Base-by-base conservation (phyloP, 2,888 invertebrate species). In the Hydropsyche betteni region DNA sequence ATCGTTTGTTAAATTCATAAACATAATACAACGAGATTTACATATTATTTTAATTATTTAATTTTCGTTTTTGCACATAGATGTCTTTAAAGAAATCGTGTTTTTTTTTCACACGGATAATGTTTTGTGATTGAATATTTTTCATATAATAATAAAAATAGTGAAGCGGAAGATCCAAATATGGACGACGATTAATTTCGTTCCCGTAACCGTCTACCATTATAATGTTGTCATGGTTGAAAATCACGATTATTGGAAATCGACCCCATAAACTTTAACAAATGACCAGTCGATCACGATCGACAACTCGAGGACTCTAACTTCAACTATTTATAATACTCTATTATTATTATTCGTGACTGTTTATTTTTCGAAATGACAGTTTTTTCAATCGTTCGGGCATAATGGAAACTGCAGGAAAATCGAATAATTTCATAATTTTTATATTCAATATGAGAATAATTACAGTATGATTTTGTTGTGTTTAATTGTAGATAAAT, bases 201-300 rank as follows among this genome's bases (percentile, higher is more conserved):
- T 55, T 55, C 55, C 55, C 55, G 14, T n/a, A n/a, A 64, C 24
- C 24, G 34, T 24, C 36, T 12, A 64, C 64, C 24, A 64, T 64
- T 33, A 33, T n/a, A 64, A 64, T 36, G 64, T 64, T 64, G 36
- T 64, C 64, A 64, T 64, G 64, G 36, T 64, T 36, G 64, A 64
- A 64, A 64, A 64, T 64, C 64, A 64, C 64, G 64, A 64, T 64
- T 64, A 34, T 34, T 64, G 33, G 64, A 64, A 64, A 64, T 64
- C 64, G 64, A 64, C 64, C 64, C 64, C 64, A 64, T 64, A 64
- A 64, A 64, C 64, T 64, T 64, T 34, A 64, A 64, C 64, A 64
- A 64, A 64, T 64, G 64, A 64, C 64, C 64, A 64, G 64, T 64
- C 64, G 64, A 64, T 64, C 64, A 64, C 64, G 64, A 64, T 64